These are phyloP conservation scores for Cossypha dichroa DNA, from an alignment of 2,797 vertebrate species.

Conservation along the genomic window DNA sequence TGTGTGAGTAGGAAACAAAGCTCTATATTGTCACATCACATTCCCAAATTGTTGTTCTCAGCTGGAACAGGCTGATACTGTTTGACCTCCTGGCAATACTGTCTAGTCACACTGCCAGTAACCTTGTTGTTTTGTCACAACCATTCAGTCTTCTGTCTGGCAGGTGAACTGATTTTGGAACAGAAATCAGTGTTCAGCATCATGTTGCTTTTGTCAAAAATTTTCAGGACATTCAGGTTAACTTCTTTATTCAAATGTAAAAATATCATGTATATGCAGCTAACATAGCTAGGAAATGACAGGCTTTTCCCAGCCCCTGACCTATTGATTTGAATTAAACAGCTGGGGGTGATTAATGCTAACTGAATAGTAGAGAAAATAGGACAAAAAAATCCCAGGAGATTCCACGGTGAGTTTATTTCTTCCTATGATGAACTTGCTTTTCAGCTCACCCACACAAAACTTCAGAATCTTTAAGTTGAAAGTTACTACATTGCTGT, in stretches of 20 bases:
- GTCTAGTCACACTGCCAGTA: not conserved
- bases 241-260: not conserved
- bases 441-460: constrained; percentile 31
- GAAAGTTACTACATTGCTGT: constrained; percentile 22
- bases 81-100: constrained; percentile 34
- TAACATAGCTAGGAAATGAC: not conserved
- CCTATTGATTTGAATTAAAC: not conserved
- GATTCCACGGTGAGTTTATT: not conserved
- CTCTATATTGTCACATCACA: not conserved
- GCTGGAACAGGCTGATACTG: not conserved
- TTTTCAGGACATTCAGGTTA: not conserved
- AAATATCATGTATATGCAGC: not conserved
- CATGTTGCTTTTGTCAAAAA: not conserved
- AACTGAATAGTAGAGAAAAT: not conserved
- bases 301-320: not conserved
- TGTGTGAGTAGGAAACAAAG: not conserved
- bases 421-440: constrained; percentile 17
- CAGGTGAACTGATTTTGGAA: not conserved
- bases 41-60: constrained; percentile 34
- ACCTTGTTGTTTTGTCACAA: not conserved
- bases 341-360: not conserved
- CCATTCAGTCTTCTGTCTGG: not conserved
- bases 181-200: not conserved
- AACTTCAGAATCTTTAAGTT: constrained; percentile 13
- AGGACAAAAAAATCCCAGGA: not conserved